A percentile compares a stretch with the other conserved stretches of the same genome.
Conservation (phyloP, 2,797 vertebrate species). For the Onychomys arenicola region DNA sequence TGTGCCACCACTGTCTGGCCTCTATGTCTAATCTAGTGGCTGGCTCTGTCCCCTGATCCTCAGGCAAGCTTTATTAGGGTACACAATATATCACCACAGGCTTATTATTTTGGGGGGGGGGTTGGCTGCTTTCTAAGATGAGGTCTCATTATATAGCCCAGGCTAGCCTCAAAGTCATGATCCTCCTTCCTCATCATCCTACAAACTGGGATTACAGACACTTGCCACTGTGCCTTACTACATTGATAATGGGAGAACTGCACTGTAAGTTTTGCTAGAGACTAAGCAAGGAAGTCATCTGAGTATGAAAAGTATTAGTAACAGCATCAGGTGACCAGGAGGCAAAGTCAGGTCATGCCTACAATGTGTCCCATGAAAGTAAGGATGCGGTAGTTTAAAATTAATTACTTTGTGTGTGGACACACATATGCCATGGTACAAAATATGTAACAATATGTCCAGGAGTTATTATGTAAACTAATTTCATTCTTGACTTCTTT, state of each 20-base stretch:
- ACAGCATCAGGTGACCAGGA: not conserved
- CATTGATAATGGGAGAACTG: not conserved
- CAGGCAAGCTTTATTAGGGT: no score
- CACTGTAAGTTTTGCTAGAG: not conserved
- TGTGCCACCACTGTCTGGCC: no score
- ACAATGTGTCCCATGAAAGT: not conserved
- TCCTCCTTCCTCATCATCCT: not conserved
- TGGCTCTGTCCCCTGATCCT: no score
- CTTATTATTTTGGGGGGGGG: no score
- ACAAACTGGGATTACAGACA: no score
- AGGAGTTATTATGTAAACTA: not conserved
- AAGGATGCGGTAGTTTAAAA: not conserved
- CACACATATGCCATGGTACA: not conserved
- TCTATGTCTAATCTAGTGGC: no score
- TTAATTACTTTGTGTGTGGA: not conserved
- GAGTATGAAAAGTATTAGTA: not conserved
- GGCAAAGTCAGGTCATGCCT: not conserved
- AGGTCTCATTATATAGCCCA: not conserved
- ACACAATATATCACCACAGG: no score
- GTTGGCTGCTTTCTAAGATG: not conserved
- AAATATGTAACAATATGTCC: not conserved
- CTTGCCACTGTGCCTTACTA: not conserved
- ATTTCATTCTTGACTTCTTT: slow-evolving; percentile 38
- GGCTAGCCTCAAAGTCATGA: not conserved
- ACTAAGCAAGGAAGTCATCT: not conserved